phyloP scores from a whole-genome alignment of 2,113 vertebrate genomes.

The Blennius ocellaris region DNA sequence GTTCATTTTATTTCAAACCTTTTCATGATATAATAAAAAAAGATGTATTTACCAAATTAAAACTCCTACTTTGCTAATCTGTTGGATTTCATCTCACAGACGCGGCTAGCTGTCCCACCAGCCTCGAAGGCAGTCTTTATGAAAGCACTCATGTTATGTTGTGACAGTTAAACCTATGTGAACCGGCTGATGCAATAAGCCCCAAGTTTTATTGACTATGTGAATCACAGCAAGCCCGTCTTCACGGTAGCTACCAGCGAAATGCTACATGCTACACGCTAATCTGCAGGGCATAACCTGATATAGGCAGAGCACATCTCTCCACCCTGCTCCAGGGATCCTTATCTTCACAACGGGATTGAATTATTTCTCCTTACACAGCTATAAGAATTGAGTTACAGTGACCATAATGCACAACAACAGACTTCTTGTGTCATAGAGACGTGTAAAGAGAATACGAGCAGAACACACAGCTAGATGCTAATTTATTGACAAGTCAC shows the following conservation, averaged over 20 bases:
- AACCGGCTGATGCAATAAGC: constrained; percentile 67
- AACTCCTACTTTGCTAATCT: neutral
- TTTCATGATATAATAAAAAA: too few species aligned
- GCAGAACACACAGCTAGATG: constrained; percentile 39
- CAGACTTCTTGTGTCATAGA: constrained; percentile 65
- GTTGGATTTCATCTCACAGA: constrained; percentile 41
- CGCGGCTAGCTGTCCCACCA: neutral
- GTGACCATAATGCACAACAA: constrained; percentile 88
- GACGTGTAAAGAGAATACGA: constrained; percentile 55
- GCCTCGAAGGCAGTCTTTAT: constrained; percentile 32
- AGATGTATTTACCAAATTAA: neutral
- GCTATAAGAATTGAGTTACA: constrained; percentile 94
- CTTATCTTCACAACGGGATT: constrained; percentile 92
- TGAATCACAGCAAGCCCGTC: constrained; percentile 71
- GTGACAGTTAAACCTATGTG: constrained; percentile 58
- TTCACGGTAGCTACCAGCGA: constrained; percentile 65
- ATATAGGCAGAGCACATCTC: constrained; percentile 86
- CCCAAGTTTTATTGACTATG: constrained; percentile 70
- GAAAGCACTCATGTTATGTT: constrained; percentile 47
- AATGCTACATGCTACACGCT: constrained; percentile 72
- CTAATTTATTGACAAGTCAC: constrained; percentile 59
- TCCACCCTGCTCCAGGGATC: constrained; percentile 88
- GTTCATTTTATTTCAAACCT: too few species aligned
- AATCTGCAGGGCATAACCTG: constrained; percentile 87
- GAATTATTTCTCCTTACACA: constrained; percentile 94